Percentiles rank a stretch among this genome's conserved stretches.
Evolutionary conservation across 2,113 vertebrate genomes (phyloP).

Genomic region (Anser cygnoides): DNA sequence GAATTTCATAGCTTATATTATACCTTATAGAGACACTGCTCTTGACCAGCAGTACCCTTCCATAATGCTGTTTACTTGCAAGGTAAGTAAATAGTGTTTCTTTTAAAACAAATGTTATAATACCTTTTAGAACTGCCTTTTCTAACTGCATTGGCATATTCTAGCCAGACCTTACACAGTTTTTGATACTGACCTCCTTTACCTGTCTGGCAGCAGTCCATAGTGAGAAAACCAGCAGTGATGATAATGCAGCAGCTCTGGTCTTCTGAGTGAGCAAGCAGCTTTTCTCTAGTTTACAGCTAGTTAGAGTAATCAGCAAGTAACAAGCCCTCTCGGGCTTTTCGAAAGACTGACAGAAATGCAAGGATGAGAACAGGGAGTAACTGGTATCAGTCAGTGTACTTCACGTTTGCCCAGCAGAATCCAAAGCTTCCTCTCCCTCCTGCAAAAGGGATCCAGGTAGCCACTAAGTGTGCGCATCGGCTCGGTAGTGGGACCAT

Average conservation of each 20-base stretch:
- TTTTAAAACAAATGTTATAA: neutral
- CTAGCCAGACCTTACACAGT: neutral
- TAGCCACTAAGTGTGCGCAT: neutral
- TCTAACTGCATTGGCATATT: neutral
- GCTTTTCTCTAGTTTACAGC: neutral
- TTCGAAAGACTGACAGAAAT: neutral
- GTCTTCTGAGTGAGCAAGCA: neutral
- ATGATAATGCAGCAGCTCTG: neutral
- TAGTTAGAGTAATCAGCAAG: neutral
- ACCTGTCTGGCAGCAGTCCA: neutral
- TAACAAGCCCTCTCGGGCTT: neutral
- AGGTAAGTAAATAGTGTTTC: neutral
- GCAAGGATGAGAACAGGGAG: neutral
- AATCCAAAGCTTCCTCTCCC: neutral
- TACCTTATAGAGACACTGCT: neutral
- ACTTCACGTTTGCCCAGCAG: neutral
- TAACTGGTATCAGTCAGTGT: neutral
- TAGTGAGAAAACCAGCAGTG: neutral
- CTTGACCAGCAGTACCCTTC: neutral
- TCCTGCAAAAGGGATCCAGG: neutral
- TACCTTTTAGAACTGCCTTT: neutral
- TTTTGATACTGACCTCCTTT: neutral
- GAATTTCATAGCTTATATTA: neutral
- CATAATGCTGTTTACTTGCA: neutral
- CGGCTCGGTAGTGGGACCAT: fast-evolving